These are phyloP conservation scores for Phyto melanocephala DNA, from an alignment of 2,888 invertebrate species.

Conservation along the genomic window DNA sequence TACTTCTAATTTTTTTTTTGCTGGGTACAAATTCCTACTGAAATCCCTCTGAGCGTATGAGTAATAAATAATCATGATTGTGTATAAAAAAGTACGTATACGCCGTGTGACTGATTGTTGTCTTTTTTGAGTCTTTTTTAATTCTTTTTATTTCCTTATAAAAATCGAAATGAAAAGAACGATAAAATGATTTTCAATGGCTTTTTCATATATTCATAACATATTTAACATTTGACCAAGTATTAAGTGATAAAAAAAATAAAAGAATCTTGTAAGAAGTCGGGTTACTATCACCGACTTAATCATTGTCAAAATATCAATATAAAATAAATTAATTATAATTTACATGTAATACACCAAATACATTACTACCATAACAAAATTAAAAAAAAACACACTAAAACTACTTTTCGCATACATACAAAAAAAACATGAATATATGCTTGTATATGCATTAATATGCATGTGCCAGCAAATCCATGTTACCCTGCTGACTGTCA, in stretches of 20 bases:
- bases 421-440: slow-evolving; percentile 23
- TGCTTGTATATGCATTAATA: neutral
- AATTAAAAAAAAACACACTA: too few species aligned
- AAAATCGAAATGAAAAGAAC: neutral
- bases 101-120: neutral
- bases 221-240: slow-evolving; percentile 25
- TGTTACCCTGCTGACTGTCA: slow-evolving; percentile 19
- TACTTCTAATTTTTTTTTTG: too few species aligned
- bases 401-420: neutral
- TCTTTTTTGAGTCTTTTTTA: too few species aligned
- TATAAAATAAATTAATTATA: neutral
- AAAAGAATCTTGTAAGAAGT: neutral
- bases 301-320: neutral
- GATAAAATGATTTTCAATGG: neutral
- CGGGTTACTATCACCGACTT: neutral
- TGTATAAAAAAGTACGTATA: neutral
- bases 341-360: neutral
- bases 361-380: too few species aligned
- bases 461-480: neutral
- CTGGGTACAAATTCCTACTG: too few species aligned
- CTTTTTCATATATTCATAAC: neutral
- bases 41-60: neutral
- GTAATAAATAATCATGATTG: neutral
- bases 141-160: neutral
- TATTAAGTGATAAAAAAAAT: neutral